Base-by-base conservation (phyloP, 2,888 invertebrate species). In the Keiferia lycopersicella region DNA sequence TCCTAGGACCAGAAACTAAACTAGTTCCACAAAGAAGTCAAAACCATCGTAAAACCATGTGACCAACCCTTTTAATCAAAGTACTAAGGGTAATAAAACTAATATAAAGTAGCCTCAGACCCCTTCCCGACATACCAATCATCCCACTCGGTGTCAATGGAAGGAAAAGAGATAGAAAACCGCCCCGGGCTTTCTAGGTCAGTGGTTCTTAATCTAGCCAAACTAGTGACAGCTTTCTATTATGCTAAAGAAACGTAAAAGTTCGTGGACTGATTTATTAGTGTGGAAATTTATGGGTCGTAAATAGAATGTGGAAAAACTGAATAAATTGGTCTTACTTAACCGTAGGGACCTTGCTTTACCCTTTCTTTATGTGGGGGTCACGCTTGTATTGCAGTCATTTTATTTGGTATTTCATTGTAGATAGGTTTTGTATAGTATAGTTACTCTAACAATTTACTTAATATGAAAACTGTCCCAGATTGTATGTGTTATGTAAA, bases 101-200 rank as follows among this genome's bases (percentile, higher is more conserved):
- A 56, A 56, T 26, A 26, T 16, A 56, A 16, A 34, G 34, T 34
- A 34, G 34, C 16, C 30, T 6, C 16, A 10, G 53, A 65, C 60
- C 50, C 65, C 62, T 51, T 62, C 50, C 30, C 50, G 58, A 41
- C 39, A n/a, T 30, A 62, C 51, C 63, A 63, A 65, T 69, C 66
- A 69, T 67, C 71, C 72, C 75, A 69, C 71, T 76, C 73, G 64
- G 71, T 66, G 67, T 70, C 71, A 71, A 75, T 73, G 71, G 67
- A 76, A 73, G 66, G 70, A 77, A 81, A 73, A 71, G 78, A 71
- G 80, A 80, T 73, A 67, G 66, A 51, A 61, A 26, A 45, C 71
- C 71, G 73, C 70, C 73, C 72, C 68, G 77, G 75, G 71, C 70
- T 41, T 59, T 59, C 38, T 41, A 59, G 20, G n/a, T 14, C 56